Evolutionary conservation across 2,797 vertebrate species (phyloP), one percentile per base, ranked within the genome.

Genomic region (Calcarius lapponicus): DNA sequence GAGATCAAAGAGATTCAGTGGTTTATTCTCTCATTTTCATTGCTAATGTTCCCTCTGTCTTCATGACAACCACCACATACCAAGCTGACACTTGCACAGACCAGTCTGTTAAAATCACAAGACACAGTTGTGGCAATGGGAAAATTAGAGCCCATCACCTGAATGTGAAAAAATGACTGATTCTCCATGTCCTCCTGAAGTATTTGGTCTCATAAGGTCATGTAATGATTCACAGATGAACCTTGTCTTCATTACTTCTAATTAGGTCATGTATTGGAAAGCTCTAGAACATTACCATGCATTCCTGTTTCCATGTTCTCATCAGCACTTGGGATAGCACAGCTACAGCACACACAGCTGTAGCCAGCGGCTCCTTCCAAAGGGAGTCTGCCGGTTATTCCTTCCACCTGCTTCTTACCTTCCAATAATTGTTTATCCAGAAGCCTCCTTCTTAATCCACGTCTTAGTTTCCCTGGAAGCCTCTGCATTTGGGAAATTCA

Each of bases 251-350:
- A 51, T 48, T n/a, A 74, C 28, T 79, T 71, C 43, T 51, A n/a
- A 71, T 26, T 21, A 80, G 15, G 45, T 54, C 20, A 26, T 2
- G 40, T 7, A 26, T 6, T 54, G 57, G 73, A 71, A 86, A 92
- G 36, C 53, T 71, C 47, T 50, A 18, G 29, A 82, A 28, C 16
- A n/a, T 26, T 7, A 12, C 40, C 58, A 74, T 56, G 53, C 21
- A 34, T 19, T 53, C 19, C n/a, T 0, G 0, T 31, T 66, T 36
- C 78, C 75, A 29, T 0, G 6, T 34, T 61, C 60, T 65, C 72
- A 62, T 43, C 40, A 61, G 61, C 24, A 19, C 4, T 7, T 1
- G 9, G 61, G 43, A 40, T 29, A 64, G 34, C 56, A 53, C 8
- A 20, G 51, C 42, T 47, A 24, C 56, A 53, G 51, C 58, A 76